Conservation (phyloP, 2,888 invertebrate genomes). For the Tinea pellionella region DNA sequence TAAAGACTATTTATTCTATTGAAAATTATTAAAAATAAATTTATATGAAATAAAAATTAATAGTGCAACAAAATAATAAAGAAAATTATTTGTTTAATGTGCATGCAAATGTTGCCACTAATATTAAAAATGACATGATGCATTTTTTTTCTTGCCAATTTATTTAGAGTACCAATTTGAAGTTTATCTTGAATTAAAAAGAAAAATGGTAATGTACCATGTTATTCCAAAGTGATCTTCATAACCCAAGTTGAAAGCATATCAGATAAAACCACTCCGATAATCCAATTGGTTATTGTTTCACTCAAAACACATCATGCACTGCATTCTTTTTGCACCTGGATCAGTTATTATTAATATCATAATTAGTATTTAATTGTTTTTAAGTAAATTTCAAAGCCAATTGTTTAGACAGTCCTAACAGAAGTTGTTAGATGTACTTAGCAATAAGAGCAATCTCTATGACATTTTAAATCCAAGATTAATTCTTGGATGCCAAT, state of each 20-base stretch:
- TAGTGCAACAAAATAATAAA: neutral
- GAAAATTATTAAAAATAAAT: neutral
- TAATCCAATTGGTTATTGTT: slow-evolving; percentile 18
- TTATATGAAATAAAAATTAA: neutral
- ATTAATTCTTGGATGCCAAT: neutral
- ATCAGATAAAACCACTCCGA: neutral
- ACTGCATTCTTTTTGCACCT: slow-evolving; percentile 48
- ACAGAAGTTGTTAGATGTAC: neutral
- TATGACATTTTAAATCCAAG: neutral
- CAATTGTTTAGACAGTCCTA: neutral
- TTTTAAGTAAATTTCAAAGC: neutral
- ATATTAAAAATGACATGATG: no score
- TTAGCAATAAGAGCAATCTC: neutral
- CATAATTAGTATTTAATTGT: slow-evolving; percentile 12
- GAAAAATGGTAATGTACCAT: slow-evolving; percentile 42
- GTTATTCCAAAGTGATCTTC: slow-evolving; percentile 61
- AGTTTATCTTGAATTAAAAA: no score
- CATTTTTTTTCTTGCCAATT: no score
- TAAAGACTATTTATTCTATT: neutral
- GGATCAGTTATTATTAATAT: slow-evolving; percentile 48
- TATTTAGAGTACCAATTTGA: no score
- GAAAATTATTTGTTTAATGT: neutral
- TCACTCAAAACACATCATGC: slow-evolving; percentile 57
- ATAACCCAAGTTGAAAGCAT: slow-evolving; percentile 20
- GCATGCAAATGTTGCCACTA: no score